These are phyloP conservation scores for Boloria euphrosyne DNA, from an alignment of 2,888 invertebrate genomes.

Conservation along the genomic window DNA sequence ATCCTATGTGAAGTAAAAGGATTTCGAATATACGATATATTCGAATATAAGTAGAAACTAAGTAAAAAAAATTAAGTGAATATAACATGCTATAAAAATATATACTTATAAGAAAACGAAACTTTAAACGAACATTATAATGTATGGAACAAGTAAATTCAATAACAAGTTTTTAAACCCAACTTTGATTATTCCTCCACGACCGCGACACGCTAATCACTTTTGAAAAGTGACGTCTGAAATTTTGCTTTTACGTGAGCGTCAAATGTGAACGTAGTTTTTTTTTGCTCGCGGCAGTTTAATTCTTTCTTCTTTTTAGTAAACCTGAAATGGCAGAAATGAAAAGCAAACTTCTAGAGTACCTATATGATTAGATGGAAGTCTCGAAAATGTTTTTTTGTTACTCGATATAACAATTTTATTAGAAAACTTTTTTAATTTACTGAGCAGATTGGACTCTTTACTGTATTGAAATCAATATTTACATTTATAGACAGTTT, in stretches of 20 bases:
- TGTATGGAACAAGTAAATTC: conserved; percentile 9
- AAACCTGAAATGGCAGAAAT: conserved; percentile 49
- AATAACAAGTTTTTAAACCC: conserved; percentile 24
- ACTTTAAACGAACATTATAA: too few species aligned
- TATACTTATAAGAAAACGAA: too few species aligned
- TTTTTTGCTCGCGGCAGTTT: conserved; percentile 35
- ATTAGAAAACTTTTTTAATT: conserved; percentile 23
- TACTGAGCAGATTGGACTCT: conserved; percentile 12
- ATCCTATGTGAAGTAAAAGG: not conserved
- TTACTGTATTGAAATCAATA: conserved; percentile 8
- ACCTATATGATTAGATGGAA: conserved; percentile 33
- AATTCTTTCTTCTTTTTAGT: conserved; percentile 59
- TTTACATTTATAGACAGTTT: conserved; percentile 24
- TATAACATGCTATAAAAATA: too few species aligned
- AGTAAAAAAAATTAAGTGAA: too few species aligned
- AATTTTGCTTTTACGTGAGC: conserved; percentile 39
- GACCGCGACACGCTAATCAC: conserved; percentile 29
- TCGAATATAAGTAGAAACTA: too few species aligned
- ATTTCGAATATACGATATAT: too few species aligned
- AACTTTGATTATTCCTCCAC: conserved; percentile 20
- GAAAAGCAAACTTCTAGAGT: conserved; percentile 40
- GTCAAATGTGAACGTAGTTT: conserved; percentile 33
- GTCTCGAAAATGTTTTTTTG: conserved; percentile 22
- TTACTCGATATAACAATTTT: conserved; percentile 22
- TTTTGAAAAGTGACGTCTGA: conserved; percentile 32